A percentile compares a stretch with the other conserved stretches of the same genome.
These are phyloP conservation scores for Parnassius mnemosyne DNA, from an alignment of 2,888 invertebrate species.

Conservation along the genomic window DNA sequence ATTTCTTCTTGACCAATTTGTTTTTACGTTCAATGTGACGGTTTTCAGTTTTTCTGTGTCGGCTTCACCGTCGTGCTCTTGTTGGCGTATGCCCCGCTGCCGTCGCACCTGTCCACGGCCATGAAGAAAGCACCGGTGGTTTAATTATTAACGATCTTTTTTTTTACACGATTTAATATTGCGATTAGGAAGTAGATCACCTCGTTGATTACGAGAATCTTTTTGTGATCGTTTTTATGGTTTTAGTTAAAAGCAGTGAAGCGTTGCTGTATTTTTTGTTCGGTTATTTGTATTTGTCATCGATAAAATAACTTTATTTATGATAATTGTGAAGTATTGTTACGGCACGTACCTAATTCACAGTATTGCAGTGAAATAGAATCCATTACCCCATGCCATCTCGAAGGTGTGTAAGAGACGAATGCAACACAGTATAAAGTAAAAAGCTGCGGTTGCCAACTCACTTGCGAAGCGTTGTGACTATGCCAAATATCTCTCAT, in stretches of 20 bases:
- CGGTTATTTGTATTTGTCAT: conserved; percentile 52
- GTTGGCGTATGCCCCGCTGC: conserved; percentile 45
- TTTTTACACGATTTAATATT: conserved; percentile 72
- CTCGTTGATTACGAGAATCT: conserved; percentile 71
- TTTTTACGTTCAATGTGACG: conserved; percentile 70
- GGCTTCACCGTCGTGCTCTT: conserved; percentile 47
- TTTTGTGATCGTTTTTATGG: conserved; percentile 69
- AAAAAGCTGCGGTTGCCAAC: too few relatives aligned
- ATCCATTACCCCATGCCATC: too few relatives aligned
- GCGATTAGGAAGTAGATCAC: conserved; percentile 74
- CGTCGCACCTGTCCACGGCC: conserved; percentile 54
- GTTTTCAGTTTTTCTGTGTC: conserved; percentile 40
- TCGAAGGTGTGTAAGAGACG: too few relatives aligned
- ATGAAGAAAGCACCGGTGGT: conserved; percentile 61
- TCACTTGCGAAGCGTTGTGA: too few relatives aligned
- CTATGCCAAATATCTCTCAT: too few relatives aligned
- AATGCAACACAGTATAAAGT: too few relatives aligned
- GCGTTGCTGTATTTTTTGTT: conserved; percentile 55
- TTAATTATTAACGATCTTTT: conserved; percentile 73
- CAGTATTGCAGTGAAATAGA: too few relatives aligned
- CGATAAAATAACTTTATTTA: conserved; percentile 52
- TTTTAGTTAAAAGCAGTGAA: conserved; percentile 46
- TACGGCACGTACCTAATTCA: conserved; percentile 2
- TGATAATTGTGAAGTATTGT: conserved; percentile 47
- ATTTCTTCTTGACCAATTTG: conserved; percentile 74